phyloP scores from a whole-genome alignment of 2,113 vertebrate species.

The Grantiella picta region DNA sequence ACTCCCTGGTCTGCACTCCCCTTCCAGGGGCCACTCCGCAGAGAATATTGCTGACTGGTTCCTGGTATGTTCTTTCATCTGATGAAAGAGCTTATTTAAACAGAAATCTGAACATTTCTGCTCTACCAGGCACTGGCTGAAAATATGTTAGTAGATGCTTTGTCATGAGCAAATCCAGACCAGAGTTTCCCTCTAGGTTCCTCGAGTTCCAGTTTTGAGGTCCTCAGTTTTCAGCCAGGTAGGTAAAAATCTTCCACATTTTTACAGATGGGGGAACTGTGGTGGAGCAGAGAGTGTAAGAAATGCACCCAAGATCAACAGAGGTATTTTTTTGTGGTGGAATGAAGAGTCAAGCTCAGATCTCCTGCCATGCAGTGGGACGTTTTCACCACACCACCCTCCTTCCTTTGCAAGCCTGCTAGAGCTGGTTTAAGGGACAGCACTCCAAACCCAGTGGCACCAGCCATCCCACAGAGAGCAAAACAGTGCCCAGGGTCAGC shows the following conservation, averaged over 20 bases:
- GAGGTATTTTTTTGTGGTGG: neutral
- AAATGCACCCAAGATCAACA: neutral
- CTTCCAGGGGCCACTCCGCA: neutral
- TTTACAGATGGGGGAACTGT: constrained; percentile 9
- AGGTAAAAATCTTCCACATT: constrained; percentile 43
- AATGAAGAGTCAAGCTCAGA: constrained; percentile 3
- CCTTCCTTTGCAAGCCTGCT: neutral
- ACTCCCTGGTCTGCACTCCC: neutral
- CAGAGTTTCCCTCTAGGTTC: constrained; percentile 14
- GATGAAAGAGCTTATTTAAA: constrained; percentile 54
- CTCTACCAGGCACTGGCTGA: neutral
- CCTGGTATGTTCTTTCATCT: constrained; percentile 52
- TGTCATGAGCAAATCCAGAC: constrained; percentile 32
- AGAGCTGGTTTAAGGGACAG: neutral
- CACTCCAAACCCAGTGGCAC: constrained; percentile 1
- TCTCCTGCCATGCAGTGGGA: constrained; percentile 7
- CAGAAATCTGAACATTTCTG: constrained; percentile 17
- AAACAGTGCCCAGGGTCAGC: neutral
- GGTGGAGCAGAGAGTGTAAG: constrained; percentile 1
- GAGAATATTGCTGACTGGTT: constrained; percentile 21
- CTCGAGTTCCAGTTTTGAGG: constrained; percentile 12
- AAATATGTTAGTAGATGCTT: constrained; percentile 22
- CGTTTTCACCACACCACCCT: neutral
- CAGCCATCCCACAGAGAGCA: constrained; percentile 1
- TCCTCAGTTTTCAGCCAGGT: constrained; percentile 43